These are phyloP conservation scores for Lepidonotus clava DNA, from an alignment of 2,888 invertebrate species.

Conservation along the genomic window DNA sequence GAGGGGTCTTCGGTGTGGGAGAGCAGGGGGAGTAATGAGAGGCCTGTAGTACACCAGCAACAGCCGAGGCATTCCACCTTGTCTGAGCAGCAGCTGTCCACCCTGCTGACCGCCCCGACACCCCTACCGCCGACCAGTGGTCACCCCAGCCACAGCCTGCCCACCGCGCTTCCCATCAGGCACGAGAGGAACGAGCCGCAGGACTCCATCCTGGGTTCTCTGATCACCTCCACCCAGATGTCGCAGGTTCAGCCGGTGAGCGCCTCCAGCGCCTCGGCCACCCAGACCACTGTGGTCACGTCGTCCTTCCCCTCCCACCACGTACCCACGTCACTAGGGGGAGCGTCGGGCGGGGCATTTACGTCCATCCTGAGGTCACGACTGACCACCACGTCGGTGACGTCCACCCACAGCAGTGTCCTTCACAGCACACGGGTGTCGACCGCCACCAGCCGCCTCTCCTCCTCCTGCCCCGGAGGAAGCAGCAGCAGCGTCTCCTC, in stretches of 20 bases:
- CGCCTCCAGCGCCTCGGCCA: neutral
- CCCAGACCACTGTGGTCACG: neutral
- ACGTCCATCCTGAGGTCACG: constrained; percentile 22
- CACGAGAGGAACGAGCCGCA: constrained; percentile 9
- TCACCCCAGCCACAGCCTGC: neutral
- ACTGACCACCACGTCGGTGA: neutral
- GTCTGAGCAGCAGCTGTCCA: constrained; percentile 43
- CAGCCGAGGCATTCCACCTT: neutral
- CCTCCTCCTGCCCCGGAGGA: neutral
- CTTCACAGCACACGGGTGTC: neutral
- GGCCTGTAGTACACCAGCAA: neutral
- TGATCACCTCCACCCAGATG: constrained; percentile 46
- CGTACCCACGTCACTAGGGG: too few relatives aligned
- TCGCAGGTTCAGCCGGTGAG: neutral
- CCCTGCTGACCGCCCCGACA: neutral
- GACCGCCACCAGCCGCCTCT: neutral
- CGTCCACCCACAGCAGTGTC: neutral
- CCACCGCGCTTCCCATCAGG: neutral
- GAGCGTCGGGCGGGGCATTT: constrained; percentile 1
- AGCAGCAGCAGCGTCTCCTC: neutral
- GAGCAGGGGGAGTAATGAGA: neutral
- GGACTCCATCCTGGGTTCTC: constrained; percentile 19
- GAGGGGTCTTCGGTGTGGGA: neutral
- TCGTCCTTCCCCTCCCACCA: neutral
- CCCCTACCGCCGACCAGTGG: neutral